Percentiles rank a stretch among this genome's conserved stretches.
Evolutionary conservation across 2,797 vertebrate genomes (phyloP).

Genomic region (Sternarchorhynchus goeldii): DNA sequence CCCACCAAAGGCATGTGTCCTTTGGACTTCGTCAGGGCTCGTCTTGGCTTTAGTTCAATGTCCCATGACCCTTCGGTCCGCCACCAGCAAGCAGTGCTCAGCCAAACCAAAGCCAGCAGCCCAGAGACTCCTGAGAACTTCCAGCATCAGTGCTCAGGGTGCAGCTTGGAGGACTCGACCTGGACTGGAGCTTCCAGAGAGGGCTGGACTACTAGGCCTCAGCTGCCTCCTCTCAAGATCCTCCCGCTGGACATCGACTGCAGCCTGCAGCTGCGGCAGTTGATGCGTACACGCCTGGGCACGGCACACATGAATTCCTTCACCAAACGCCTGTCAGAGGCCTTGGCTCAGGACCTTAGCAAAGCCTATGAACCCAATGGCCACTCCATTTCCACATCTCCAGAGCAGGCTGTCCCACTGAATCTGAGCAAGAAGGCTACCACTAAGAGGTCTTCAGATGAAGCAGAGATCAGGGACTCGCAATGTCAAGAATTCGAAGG

Average conservation of each 20-base stretch:
- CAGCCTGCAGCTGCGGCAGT: conserved; percentile 76
- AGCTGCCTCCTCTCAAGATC: conserved; percentile 76
- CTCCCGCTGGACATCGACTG: conserved; percentile 80
- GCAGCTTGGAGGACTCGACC: conserved; percentile 46
- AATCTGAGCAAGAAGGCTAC: conserved; percentile 77
- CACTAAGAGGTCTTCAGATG: conserved; percentile 61
- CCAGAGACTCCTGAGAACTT: conserved; percentile 55
- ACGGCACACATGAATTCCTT: conserved; percentile 75
- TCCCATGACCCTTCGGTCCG: conserved; percentile 62
- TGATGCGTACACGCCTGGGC: conserved; percentile 75
- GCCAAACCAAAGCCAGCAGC: conserved; percentile 63
- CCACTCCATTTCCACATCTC: conserved; percentile 54
- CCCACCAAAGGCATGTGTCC: conserved; percentile 77
- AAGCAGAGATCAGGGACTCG: conserved; percentile 26
- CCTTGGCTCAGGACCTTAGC: conserved; percentile 76
- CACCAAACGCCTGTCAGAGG: conserved; percentile 78
- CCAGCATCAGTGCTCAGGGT: conserved; percentile 68
- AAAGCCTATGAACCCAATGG: conserved; percentile 54
- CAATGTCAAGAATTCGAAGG: conserved; percentile 38
- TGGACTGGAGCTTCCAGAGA: conserved; percentile 56
- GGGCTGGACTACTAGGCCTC: conserved; percentile 56
- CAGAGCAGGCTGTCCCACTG: conserved; percentile 75
- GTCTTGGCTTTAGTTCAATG: conserved; percentile 66
- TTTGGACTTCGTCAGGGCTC: conserved; percentile 71
- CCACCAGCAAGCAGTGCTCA: conserved; percentile 57